Base-by-base conservation (phyloP, 2,888 invertebrate genomes). In the Xiphydria camelus region DNA sequence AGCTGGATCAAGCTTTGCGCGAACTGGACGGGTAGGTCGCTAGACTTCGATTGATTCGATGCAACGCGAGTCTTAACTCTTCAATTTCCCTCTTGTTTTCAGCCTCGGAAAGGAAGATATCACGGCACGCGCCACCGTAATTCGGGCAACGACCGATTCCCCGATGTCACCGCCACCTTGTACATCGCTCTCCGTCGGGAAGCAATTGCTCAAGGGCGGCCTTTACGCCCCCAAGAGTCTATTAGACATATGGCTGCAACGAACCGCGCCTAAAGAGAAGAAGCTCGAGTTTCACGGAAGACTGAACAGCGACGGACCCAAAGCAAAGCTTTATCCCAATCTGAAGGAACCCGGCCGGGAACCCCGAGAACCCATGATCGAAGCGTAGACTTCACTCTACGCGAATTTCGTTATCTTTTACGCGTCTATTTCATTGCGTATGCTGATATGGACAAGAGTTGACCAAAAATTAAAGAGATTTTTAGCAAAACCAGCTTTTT, bases 91-190 rank as follows among this genome's bases (percentile, higher is more conserved):
- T 26, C 42, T 47, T 29, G n/a, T 47, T 44, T 47, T 21, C 33
- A 72, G 72, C 2, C 51, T 75, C 12, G 68, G 68, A 9, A 76
- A 75, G 43, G 72, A 70, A 26, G 77, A 76, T 18, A 58, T 58
- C 32, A 68, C 77, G 26, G 76, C 79, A 1, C 77, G 82, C 5
- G 82, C 78, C 3, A 78, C 73, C 38, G 80, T 85, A 1, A 83
- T 86, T 47, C 78, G 91, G 37, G 88, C 91, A 1, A 90, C 89
- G 0, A 90, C 91, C 0, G 92, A 92, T 71, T 91, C 91, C 0
- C 91, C 91, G 0, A 83, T 91, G 73, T 92, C 92, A 0, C 91
- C 91, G 0, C 88, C 88, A 1, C 84, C 87, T 2, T 61, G 64
- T 22, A 65, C 66, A 4, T 60, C 66, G 12, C 49, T 58, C 12